Evolutionary conservation across 2,797 vertebrate species (phyloP), one percentile per base, ranked within the genome.

Genomic region (Notolepis coatsorum): DNA sequence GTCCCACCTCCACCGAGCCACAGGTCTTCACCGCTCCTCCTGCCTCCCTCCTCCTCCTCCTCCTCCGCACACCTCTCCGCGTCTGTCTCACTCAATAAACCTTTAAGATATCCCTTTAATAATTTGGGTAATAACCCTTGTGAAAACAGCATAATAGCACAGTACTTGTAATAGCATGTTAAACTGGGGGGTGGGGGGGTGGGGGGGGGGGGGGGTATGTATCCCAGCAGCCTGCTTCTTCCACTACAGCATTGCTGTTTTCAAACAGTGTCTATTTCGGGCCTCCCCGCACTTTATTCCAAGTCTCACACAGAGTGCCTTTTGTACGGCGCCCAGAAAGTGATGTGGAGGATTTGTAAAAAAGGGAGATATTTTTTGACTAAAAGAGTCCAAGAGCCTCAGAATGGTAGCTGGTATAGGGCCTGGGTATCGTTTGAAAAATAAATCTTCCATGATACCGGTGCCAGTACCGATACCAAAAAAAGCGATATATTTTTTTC

Each of bases 181-280:
- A 55, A 77, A 79, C 50, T 57, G 52, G 21, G n/a, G n/a, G n/a
- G n/a, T n/a, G n/a, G n/a, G n/a, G n/a, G n/a, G n/a, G n/a, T n/a
- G n/a, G n/a, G n/a, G n/a, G n/a, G n/a, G n/a, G n/a, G n/a, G n/a
- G n/a, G n/a, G n/a, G n/a, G n/a, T 35, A 62, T 5, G 12, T n/a
- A n/a, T 84, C 82, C 80, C 65, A 79, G 74, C 75, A 61, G 71
- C 84, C 81, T 70, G 82, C 84, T 84, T 92, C 84, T 91, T 90
- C 88, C 85, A 87, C 89, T 86, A 81, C 86, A 86, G 88, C 84
- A 77, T n/a, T 76, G 80, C 88, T 59, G 83, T 86, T 92, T n/a
- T 92, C 62, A 75, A 90, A 90, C 82, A 73, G 84, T 81, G 81
- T 90, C 91, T 92, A 93, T 92, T 93, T 93, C 84, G 92, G 88